Base-by-base conservation (phyloP, 1,140 invertebrate genomes). In the Heterodera carotae region DNA sequence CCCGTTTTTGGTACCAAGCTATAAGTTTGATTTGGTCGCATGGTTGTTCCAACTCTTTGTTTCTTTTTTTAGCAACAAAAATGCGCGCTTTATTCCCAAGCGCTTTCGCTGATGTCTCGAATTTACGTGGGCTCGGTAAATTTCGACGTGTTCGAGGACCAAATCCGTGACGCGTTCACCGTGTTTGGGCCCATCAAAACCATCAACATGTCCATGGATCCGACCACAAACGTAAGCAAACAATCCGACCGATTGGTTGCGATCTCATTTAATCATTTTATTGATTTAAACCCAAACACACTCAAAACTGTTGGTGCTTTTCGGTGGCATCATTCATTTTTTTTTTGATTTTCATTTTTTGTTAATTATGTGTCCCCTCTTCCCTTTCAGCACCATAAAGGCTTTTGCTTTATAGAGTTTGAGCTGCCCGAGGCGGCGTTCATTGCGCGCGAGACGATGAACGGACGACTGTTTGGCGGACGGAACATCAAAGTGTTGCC, bases 201-300 rank as follows among this genome's bases (percentile, higher is more conserved):
- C 27, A 98, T 99, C 84, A 99, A 98, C 89, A 97, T 99, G 94
- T 97, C 95, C 0, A 99, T 95, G 94, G 97, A 99, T 91, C 94
- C 96, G 1, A 92, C 97, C 18, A 98, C 97, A 34, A 87, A 87
- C 60, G 85, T 87, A 62, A 81, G 85, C 15, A 0, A 56, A 15
- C 39, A 39, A 39, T 10, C 36, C 6, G 12, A 43, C 6, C 39
- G 39, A 27, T 12, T 8, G 68, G 15, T n/a, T n/a, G n/a, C n/a
- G n/a, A n/a, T n/a, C n/a, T n/a, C n/a, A n/a, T n/a, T n/a, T n/a
- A n/a, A n/a, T n/a, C n/a, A n/a, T n/a, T n/a, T n/a, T n/a, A n/a
- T n/a, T n/a, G n/a, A n/a, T n/a, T n/a, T n/a, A n/a, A n/a, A n/a
- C n/a, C n/a, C n/a, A n/a, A n/a, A n/a, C n/a, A n/a, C n/a, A 43